Conservation (phyloP, 1,140 invertebrate genomes). For the Bathynomus jamesi region DNA sequence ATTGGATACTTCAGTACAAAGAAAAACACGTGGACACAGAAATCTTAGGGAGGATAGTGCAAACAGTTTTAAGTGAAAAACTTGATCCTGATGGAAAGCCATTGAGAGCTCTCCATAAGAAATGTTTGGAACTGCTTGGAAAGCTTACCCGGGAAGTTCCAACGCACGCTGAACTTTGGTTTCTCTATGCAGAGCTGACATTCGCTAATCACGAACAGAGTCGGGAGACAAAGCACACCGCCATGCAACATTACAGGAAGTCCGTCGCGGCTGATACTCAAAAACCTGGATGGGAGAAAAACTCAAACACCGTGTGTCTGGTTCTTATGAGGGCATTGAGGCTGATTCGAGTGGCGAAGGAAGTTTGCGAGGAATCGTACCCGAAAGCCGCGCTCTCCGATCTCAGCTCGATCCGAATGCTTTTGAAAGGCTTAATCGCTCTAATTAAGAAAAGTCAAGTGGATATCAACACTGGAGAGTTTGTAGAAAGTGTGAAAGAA, state of each 20-base stretch:
- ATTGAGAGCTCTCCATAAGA: conserved; percentile 49
- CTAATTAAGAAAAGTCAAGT: not conserved
- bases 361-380: not conserved
- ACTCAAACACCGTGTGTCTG: conserved; percentile 15
- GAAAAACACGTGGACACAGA: conserved; percentile 64
- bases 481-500: not conserved
- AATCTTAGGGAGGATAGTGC: conserved; percentile 64
- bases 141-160: conserved; percentile 59
- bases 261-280: conserved; percentile 48
- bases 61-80: conserved; percentile 58
- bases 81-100: conserved; percentile 52
- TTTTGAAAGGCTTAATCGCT: not conserved
- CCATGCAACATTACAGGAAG: conserved; percentile 51
- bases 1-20: conserved; percentile 73
- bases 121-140: conserved; percentile 67
- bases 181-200: conserved; percentile 53
- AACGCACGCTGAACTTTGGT: conserved; percentile 65
- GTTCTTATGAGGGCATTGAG: not conserved
- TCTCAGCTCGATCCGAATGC: not conserved
- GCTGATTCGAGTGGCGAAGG: not conserved
- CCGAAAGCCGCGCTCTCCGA: not conserved
- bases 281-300: conserved; percentile 53
- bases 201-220: conserved; percentile 51
- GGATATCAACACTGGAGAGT: not conserved
- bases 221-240: conserved; percentile 55